A percentile compares a stretch with the other conserved stretches of the same genome.
phyloP scores from a whole-genome alignment of 2,888 invertebrate genomes.

The Cheilosia soror region DNA sequence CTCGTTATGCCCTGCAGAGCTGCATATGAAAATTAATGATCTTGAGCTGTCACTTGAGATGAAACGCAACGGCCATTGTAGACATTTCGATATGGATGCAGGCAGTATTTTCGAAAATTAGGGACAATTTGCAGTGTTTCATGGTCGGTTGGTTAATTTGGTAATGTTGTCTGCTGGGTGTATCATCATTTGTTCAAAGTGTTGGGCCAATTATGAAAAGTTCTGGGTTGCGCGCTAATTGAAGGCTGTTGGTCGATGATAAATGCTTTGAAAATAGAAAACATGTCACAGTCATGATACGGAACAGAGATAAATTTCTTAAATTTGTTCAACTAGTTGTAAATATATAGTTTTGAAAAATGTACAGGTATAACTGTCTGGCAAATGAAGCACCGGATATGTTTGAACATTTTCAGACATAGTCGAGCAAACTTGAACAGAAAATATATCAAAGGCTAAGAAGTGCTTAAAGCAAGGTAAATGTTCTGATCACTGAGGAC shows the following conservation, averaged over 20 bases:
- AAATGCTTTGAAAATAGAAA: constrained; percentile 8
- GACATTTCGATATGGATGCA: constrained; percentile 25
- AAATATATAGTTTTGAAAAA: not conserved
- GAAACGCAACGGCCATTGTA: constrained; percentile 14
- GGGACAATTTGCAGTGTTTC: constrained; percentile 42
- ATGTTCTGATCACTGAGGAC: no score
- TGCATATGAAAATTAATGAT: constrained; percentile 37
- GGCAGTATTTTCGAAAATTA: constrained; percentile 25
- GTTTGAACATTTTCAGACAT: no score
- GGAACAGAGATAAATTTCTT: not conserved
- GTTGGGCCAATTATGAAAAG: constrained; percentile 22
- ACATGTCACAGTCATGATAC: not conserved
- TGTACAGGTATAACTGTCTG: no score
- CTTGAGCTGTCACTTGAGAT: constrained; percentile 60
- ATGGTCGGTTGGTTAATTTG: constrained; percentile 40
- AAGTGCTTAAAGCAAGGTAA: no score
- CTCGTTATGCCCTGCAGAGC: constrained; percentile 5
- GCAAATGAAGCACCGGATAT: no score
- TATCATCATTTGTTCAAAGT: constrained; percentile 19
- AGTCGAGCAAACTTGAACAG: no score
- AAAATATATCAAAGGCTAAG: no score
- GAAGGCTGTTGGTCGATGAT: not conserved
- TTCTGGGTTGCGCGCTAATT: constrained; percentile 29
- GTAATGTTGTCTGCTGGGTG: not conserved
- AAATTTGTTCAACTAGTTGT: not conserved